Conservation (phyloP, 2,797 vertebrate species). For the Platalea minor region DNA sequence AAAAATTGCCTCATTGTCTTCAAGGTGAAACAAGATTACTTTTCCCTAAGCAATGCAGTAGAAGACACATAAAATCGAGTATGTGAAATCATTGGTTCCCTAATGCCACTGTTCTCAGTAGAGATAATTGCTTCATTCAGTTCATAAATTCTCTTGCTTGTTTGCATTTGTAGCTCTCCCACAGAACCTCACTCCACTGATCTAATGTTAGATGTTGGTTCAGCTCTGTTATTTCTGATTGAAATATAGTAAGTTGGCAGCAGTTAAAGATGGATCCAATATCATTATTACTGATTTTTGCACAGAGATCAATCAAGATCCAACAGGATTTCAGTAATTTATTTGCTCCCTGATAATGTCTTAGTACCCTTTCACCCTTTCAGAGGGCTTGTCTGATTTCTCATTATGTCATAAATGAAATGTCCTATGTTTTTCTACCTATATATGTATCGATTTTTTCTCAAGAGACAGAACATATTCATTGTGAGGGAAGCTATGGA, state of each 20-base stretch:
- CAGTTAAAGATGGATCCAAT: not conserved
- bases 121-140: constrained; percentile 47
- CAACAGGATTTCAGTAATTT: not conserved
- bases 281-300: not conserved
- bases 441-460: not conserved
- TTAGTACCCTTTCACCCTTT: not conserved
- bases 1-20: constrained; percentile 37
- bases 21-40: constrained; percentile 23
- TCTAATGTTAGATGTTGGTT: not conserved
- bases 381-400: not conserved
- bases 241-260: not conserved
- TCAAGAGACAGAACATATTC: not conserved
- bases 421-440: fast-evolving
- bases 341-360: not conserved
- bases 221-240: not conserved
- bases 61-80: constrained; percentile 48
- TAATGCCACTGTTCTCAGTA: constrained; percentile 20
- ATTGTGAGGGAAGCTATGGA: not conserved
- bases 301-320: not conserved
- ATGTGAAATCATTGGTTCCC: constrained; percentile 25
- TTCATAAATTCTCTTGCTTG: constrained; percentile 58
- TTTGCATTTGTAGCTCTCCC: constrained; percentile 27
- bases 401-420: not conserved
- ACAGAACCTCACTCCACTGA: not conserved
- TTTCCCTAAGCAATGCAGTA: constrained; percentile 23